phyloP scores from a whole-genome alignment of 2,113 vertebrate species.

The Cynopterus brachyotis region DNA sequence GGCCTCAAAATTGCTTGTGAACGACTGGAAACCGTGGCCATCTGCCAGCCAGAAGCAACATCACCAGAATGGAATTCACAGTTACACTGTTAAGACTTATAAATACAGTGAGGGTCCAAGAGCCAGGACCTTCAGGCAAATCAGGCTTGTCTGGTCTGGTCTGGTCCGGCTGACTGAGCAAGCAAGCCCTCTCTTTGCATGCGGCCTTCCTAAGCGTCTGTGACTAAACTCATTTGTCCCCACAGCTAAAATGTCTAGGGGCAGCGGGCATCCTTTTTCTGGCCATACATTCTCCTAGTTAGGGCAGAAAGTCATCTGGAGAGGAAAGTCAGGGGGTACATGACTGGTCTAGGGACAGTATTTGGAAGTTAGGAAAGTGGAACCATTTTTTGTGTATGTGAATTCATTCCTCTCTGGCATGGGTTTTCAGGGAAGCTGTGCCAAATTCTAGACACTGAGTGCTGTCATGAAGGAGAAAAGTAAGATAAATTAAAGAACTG shows the following conservation, averaged over 20 bases:
- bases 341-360: background rate
- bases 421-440: background rate
- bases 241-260: background rate
- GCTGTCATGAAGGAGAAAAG: background rate
- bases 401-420: background rate
- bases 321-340: background rate
- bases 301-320: background rate
- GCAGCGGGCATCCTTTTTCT: background rate
- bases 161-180: slow-evolving; percentile 25
- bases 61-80: slow-evolving; percentile 74
- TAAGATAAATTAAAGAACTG: background rate
- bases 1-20: slow-evolving; percentile 43
- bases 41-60: slow-evolving; percentile 54
- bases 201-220: background rate
- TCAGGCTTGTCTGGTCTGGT: slow-evolving; percentile 56
- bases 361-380: background rate
- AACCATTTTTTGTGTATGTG: background rate
- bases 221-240: background rate
- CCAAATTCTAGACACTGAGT: background rate
- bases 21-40: background rate
- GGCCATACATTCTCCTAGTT: background rate
- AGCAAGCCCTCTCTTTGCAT: background rate
- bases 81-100: slow-evolving; percentile 53
- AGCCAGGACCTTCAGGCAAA: slow-evolving; percentile 57
- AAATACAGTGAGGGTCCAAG: slow-evolving; percentile 56